phyloP scores from a whole-genome alignment of 2,888 invertebrate species.

The Agriopis leucophaearia region DNA sequence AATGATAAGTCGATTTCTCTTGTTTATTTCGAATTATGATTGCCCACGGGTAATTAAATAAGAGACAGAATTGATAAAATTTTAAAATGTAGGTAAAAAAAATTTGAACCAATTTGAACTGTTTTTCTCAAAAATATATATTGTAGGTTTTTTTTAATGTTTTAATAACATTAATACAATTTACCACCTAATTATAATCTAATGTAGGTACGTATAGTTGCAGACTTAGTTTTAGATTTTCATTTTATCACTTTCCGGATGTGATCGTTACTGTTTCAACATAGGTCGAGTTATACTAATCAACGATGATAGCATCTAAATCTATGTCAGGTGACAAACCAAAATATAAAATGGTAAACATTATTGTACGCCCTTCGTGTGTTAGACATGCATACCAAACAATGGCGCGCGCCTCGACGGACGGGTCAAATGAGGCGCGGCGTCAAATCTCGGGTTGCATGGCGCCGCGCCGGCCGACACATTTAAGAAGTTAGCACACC shows the following conservation, averaged over 20 bases:
- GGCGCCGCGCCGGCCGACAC: slow-evolving; percentile 81
- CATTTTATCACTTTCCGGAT: not conserved
- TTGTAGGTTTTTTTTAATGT: too few species aligned
- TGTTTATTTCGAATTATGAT: too few species aligned
- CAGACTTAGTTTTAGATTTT: not conserved
- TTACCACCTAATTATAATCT: not conserved
- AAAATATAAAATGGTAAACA: slow-evolving; percentile 63
- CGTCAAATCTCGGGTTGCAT: slow-evolving; percentile 82
- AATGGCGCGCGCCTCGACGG: slow-evolving; percentile 72
- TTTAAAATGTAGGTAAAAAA: too few species aligned
- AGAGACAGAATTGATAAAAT: too few species aligned
- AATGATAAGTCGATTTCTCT: not conserved
- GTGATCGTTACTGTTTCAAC: slow-evolving; percentile 17
- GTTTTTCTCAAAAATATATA: too few species aligned
- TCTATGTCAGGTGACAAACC: slow-evolving; percentile 59
- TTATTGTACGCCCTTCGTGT: slow-evolving; percentile 62
- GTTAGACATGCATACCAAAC: slow-evolving; percentile 74
- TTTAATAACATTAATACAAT: too few species aligned
- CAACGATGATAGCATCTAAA: slow-evolving; percentile 49
- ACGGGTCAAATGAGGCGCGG: slow-evolving; percentile 81
- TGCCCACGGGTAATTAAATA: too few species aligned
- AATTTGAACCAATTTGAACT: too few species aligned
- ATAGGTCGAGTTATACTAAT: slow-evolving; percentile 35
- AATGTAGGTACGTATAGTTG: not conserved
- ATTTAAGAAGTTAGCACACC: slow-evolving; percentile 76